Percentiles rank a stretch among this genome's conserved stretches.
Conservation (phyloP, 2,888 invertebrate species). For the Quadroppia sp. region DNA sequence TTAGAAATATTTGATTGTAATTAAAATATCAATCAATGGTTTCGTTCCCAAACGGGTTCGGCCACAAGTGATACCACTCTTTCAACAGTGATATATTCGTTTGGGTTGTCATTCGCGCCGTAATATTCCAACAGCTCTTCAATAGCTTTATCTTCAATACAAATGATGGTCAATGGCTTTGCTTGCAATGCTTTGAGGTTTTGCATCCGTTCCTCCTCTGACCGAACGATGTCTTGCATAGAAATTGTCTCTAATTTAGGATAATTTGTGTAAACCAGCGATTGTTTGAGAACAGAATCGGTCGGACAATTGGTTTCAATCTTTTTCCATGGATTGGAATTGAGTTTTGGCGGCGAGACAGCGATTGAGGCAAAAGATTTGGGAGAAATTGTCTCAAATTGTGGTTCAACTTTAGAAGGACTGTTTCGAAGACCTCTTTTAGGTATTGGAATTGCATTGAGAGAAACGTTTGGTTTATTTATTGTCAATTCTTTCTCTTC, state of each 20-base stretch:
- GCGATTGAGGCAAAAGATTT: slow-evolving; percentile 24
- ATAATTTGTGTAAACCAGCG: not conserved
- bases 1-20: not conserved
- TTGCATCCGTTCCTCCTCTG: slow-evolving; percentile 15
- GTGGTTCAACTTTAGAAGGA: not conserved
- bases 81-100: slow-evolving; percentile 68
- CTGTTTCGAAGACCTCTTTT: not conserved
- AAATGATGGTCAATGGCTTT: not conserved
- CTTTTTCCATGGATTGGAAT: slow-evolving; percentile 43
- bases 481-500: slow-evolving; percentile 19
- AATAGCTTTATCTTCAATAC: slow-evolving; percentile 73
- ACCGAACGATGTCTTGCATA: slow-evolving; percentile 14
- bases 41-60: slow-evolving; percentile 44
- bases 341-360: slow-evolving; percentile 32
- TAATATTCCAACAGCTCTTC: slow-evolving; percentile 71
- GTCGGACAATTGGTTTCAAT: not conserved
- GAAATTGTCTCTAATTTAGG: slow-evolving; percentile 15
- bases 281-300: not conserved
- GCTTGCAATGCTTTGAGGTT: slow-evolving; percentile 8
- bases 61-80: slow-evolving; percentile 55
- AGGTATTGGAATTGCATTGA: not conserved
- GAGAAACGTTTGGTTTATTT: not conserved
- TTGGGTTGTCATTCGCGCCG: slow-evolving; percentile 64
- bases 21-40: not conserved
- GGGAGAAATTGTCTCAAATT: not conserved